Conservation (phyloP, 2,113 vertebrate species). For the Burhinus bistriatus region DNA sequence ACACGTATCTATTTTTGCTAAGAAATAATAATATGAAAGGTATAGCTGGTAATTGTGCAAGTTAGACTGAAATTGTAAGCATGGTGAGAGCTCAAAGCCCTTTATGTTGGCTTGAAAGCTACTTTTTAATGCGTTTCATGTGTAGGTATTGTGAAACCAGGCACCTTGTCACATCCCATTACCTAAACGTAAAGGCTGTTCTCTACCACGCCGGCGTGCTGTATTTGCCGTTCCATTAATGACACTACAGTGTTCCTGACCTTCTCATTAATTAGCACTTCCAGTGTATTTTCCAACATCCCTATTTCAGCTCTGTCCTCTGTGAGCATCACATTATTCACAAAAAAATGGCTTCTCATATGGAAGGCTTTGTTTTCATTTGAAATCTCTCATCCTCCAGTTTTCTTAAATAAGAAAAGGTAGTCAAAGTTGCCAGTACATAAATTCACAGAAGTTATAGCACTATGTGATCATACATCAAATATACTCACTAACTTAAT, state of each 20-base stretch:
- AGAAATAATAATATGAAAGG: background rate
- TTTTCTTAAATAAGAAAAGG: background rate
- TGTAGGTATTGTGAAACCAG: background rate
- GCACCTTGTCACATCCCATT: conserved; percentile 32
- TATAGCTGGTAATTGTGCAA: background rate
- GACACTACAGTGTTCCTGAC: background rate
- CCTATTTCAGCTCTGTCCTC: background rate
- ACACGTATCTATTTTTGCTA: background rate
- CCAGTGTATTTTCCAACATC: background rate
- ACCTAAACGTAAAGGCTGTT: background rate
- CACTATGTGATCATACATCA: background rate
- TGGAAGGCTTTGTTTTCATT: background rate
- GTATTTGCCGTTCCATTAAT: background rate
- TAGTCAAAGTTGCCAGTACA: background rate
- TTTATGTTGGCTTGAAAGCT: background rate
- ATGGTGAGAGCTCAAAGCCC: background rate
- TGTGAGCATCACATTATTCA: background rate
- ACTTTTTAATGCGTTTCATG: background rate
- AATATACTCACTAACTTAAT: background rate
- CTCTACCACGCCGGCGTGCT: background rate
- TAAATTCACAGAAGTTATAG: background rate
- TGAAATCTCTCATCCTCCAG: background rate
- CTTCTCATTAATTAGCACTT: conserved; percentile 43
- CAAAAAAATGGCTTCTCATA: background rate
- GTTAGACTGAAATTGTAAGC: background rate